These are phyloP conservation scores for Anisognathus igniventris DNA, from an alignment of 2,797 vertebrate genomes.

Conservation along the genomic window DNA sequence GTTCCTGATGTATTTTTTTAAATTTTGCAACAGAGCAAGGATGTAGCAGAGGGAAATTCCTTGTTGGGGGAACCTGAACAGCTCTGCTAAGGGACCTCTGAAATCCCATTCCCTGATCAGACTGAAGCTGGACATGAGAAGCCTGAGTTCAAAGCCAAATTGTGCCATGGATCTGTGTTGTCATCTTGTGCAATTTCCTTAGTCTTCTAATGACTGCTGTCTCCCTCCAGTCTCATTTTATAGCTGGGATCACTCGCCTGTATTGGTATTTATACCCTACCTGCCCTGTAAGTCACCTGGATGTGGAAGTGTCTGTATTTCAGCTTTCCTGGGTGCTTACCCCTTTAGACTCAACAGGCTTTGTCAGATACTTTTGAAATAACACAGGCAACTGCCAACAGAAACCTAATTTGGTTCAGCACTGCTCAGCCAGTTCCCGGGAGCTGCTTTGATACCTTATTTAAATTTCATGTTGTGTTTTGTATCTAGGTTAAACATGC, in stretches of 20 bases:
- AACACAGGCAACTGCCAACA: background rate
- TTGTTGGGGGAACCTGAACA: background rate
- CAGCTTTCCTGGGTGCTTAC: background rate
- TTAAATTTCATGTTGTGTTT: background rate
- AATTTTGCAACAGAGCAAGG: background rate
- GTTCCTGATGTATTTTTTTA: background rate
- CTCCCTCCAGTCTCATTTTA: background rate
- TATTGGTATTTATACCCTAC: background rate
- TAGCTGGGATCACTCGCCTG: background rate
- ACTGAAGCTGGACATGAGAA: background rate
- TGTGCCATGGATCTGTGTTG: background rate
- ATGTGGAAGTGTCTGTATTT: background rate
- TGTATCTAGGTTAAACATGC: background rate
- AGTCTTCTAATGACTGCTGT: background rate
- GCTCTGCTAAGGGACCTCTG: background rate
- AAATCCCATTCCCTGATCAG: background rate
- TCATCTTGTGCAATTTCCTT: background rate
- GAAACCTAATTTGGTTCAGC: background rate
- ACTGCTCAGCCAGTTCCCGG: background rate
- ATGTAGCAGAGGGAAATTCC: background rate
- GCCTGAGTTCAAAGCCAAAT: background rate
- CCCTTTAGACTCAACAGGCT: background rate
- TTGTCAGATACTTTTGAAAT: background rate
- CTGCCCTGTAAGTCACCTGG: background rate
- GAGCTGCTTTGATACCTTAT: background rate